A percentile compares a stretch with the other conserved stretches of the same genome.
Conservation (phyloP, 2,888 invertebrate genomes). For the Acrobasis suavella region DNA sequence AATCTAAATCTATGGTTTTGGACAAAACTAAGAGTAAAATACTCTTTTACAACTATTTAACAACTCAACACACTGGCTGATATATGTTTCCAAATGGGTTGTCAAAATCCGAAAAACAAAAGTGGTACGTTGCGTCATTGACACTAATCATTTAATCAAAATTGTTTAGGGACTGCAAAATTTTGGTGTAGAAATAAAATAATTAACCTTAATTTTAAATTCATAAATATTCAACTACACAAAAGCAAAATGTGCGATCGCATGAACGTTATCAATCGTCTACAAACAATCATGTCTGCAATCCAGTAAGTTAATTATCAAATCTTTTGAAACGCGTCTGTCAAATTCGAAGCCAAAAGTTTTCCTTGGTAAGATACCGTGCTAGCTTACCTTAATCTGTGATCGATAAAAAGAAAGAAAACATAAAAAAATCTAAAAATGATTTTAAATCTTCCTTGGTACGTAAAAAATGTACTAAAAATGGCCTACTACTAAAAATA, state of each 20-base stretch:
- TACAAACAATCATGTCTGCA: constrained; percentile 65
- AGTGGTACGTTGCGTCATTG: not conserved
- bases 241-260: constrained; percentile 66
- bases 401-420: no score
- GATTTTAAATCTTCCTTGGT: no score
- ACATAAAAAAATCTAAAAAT: no score
- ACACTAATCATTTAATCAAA: not conserved
- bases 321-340: not conserved
- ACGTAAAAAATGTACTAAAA: no score
- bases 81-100: not conserved
- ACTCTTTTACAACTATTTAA: not conserved
- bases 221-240: constrained; percentile 12
- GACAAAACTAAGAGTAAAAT: no score
- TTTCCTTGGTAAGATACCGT: no score
- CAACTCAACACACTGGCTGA: not conserved
- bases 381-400: no score
- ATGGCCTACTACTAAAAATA: no score
- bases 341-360: no score
- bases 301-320: constrained; percentile 54
- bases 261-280: constrained; percentile 60
- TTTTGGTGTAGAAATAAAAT: not conserved
- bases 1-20: no score
- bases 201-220: not conserved
- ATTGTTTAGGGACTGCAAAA: not conserved
- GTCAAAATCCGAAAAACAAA: constrained; percentile 1